Conservation (phyloP, 2,888 invertebrate species). For the Aplocera efformata region DNA sequence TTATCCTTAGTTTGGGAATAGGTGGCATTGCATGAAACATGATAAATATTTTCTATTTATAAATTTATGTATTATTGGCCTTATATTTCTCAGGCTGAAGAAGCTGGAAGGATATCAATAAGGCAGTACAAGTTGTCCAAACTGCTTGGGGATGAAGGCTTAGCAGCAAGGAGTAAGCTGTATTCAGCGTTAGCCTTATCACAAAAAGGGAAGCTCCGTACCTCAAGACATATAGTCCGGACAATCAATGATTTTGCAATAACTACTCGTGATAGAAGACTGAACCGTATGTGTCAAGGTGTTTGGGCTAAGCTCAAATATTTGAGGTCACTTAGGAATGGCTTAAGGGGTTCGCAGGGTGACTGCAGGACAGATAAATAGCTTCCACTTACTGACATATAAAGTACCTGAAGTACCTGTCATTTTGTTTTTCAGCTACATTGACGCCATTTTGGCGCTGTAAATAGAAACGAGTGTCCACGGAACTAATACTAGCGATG, state of each 20-base stretch:
- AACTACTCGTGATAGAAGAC: conserved; percentile 79
- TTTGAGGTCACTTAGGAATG: conserved; percentile 44
- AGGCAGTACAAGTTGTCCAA: conserved; percentile 91
- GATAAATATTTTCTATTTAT: too few species aligned
- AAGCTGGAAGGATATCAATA: conserved; percentile 92
- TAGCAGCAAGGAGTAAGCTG: conserved; percentile 90
- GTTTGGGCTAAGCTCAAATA: conserved; percentile 92
- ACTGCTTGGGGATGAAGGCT: conserved; percentile 89
- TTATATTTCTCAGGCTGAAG: conserved; percentile 83
- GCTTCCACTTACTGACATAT: too few species aligned
- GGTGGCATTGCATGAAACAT: too few species aligned
- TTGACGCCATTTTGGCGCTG: too few species aligned
- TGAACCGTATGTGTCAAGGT: conserved; percentile 91
- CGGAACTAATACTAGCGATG: too few species aligned
- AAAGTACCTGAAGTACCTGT: too few species aligned
- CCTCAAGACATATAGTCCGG: conserved; percentile 82
- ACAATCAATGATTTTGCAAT: conserved; percentile 57
- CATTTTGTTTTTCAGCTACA: too few species aligned
- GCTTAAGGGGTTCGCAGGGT: conserved; percentile 14
- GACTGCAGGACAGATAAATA: neutral
- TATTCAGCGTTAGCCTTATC: conserved; percentile 93
- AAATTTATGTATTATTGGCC: too few species aligned
- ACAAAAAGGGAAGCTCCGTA: conserved; percentile 86
- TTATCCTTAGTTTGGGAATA: too few species aligned
- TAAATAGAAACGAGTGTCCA: too few species aligned